Percentiles rank a stretch among this genome's conserved stretches.
phyloP scores from a whole-genome alignment of 2,888 invertebrate genomes.

The Machimus rusticus region DNA sequence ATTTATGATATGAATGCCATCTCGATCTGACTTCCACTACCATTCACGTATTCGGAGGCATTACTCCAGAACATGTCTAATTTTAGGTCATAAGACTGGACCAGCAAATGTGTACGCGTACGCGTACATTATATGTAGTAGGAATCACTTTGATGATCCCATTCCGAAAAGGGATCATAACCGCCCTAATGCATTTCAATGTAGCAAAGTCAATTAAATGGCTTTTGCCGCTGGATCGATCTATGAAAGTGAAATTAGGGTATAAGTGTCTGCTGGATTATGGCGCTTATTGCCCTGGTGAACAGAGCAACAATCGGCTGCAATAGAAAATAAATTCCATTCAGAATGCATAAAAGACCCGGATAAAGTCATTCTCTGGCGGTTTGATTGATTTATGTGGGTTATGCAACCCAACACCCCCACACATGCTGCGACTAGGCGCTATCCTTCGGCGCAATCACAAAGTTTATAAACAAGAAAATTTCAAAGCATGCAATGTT shows the following conservation, averaged over 20 bases:
- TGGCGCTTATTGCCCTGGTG: neutral
- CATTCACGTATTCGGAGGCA: neutral
- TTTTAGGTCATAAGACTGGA: neutral
- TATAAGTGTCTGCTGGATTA: neutral
- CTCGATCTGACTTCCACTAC: neutral
- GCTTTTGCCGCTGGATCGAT: neutral
- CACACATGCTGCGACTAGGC: neutral
- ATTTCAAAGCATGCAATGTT: conserved; percentile 12
- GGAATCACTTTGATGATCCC: neutral
- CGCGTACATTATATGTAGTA: no score
- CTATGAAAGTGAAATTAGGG: neutral
- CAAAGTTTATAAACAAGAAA: conserved; percentile 6
- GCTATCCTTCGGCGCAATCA: neutral
- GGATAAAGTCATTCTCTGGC: neutral
- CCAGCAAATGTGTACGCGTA: no score
- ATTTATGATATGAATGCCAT: neutral
- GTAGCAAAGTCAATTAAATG: neutral
- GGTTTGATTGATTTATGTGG: conserved; percentile 29
- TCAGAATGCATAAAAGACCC: neutral
- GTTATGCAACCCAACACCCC: conserved; percentile 25
- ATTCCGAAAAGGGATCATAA: neutral
- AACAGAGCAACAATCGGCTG: neutral
- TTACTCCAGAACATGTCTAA: neutral
- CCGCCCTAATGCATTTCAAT: neutral
- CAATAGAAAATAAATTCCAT: neutral